Conservation (phyloP, 2,888 invertebrate genomes). For the Leistus spinibarbis region DNA sequence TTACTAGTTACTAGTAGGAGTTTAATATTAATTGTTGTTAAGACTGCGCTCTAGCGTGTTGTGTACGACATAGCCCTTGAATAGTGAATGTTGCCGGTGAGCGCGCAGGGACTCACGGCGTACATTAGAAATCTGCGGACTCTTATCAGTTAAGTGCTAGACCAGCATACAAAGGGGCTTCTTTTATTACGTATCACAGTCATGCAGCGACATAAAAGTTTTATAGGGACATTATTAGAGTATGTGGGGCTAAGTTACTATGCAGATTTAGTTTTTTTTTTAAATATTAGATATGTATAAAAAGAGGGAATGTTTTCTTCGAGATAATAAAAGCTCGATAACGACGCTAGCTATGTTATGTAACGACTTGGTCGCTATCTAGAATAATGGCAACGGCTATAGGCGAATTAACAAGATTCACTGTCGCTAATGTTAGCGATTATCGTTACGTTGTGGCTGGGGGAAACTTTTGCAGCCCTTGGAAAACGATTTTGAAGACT, state of each 20-base stretch:
- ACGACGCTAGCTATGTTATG: constrained; percentile 26
- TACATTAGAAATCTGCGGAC: background rate
- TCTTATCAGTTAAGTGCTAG: background rate
- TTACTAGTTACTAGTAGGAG: too few relatives aligned
- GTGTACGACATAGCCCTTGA: background rate
- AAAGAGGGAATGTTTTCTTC: background rate
- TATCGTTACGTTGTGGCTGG: constrained; percentile 41
- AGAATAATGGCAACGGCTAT: constrained; percentile 38
- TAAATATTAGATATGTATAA: too few relatives aligned
- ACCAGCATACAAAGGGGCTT: background rate
- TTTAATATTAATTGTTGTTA: too few relatives aligned
- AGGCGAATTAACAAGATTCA: constrained; percentile 45
- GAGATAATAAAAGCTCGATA: background rate
- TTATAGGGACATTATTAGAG: constrained; percentile 16
- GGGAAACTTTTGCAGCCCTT: background rate
- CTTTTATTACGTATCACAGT: constrained; percentile 11
- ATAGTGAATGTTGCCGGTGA: background rate
- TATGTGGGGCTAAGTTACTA: constrained; percentile 7
- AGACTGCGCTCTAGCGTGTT: too few relatives aligned
- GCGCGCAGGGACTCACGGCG: background rate
- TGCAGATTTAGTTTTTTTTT: constrained; percentile 2
- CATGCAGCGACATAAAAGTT: constrained; percentile 19
- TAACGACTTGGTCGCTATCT: constrained; percentile 39
- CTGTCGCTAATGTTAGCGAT: constrained; percentile 45
- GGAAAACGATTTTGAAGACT: background rate